These are phyloP conservation scores for Catocala nupta DNA, from an alignment of 2,888 invertebrate genomes.

Conservation along the genomic window DNA sequence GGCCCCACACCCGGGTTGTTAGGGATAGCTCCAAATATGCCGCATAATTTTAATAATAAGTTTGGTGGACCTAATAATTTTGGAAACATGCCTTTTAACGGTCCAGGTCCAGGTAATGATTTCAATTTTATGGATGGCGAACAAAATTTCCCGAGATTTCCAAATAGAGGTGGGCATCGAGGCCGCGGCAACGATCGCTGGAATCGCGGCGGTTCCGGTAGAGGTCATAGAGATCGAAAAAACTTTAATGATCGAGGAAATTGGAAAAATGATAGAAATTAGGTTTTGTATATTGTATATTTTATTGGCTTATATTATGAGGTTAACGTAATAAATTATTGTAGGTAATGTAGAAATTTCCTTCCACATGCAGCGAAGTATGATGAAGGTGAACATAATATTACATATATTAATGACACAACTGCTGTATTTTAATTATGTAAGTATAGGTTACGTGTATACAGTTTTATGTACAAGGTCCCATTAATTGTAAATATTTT, in stretches of 20 bases:
- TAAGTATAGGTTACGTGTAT: constrained; percentile 60
- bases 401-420: constrained; percentile 67
- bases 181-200: constrained; percentile 82
- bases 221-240: constrained; percentile 83
- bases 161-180: constrained; percentile 77
- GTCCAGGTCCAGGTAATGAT: constrained; percentile 76
- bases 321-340: constrained; percentile 63
- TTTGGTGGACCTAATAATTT: constrained; percentile 78
- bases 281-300: constrained; percentile 55
- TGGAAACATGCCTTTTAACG: constrained; percentile 79
- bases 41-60: constrained; percentile 81
- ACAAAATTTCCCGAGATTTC: constrained; percentile 78
- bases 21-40: constrained; percentile 86
- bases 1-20: constrained; percentile 86
- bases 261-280: constrained; percentile 87
- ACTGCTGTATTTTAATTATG: constrained; percentile 66
- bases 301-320: constrained; percentile 41
- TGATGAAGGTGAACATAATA: constrained; percentile 81
- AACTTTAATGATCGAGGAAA: constrained; percentile 83
- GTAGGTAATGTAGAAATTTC: constrained; percentile 58
- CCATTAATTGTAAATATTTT: constrained; percentile 68
- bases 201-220: constrained; percentile 79
- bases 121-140: constrained; percentile 80
- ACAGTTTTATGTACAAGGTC: constrained; percentile 61
- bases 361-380: constrained; percentile 76